Conservation (phyloP, 1,140 invertebrate genomes). For the Caerostris extrusa region DNA sequence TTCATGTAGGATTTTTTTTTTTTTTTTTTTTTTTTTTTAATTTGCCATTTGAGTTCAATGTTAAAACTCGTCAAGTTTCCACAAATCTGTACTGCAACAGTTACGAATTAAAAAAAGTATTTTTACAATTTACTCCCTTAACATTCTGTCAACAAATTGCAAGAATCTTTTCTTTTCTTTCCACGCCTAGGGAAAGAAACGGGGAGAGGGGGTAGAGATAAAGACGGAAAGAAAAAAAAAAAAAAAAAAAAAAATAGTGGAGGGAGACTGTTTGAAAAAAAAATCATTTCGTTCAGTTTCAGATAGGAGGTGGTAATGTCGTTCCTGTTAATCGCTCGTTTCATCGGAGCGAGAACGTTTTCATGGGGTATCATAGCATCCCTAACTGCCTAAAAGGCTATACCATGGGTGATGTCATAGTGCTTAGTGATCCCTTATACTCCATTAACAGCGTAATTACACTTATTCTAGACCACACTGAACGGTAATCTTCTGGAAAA, state of each 20-base stretch:
- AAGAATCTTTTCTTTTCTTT: background rate
- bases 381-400: background rate
- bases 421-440: constrained; percentile 11
- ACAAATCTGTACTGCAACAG: too few species aligned
- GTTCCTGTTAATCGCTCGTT: constrained; percentile 23
- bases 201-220: background rate
- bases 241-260: too few species aligned
- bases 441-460: constrained; percentile 49
- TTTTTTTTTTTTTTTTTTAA: too few species aligned
- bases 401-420: background rate
- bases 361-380: background rate
- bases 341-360: background rate
- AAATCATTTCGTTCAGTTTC: background rate
- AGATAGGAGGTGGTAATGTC: background rate
- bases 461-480: background rate
- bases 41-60: too few species aligned
- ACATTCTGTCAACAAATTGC: background rate
- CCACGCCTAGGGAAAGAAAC: background rate
- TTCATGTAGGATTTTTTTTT: too few species aligned
- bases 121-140: too few species aligned
- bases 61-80: too few species aligned
- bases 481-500: constrained; percentile 58
- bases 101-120: too few species aligned
- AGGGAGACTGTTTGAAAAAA: too few species aligned
- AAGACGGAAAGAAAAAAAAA: too few species aligned